phyloP scores from a whole-genome alignment of 1,140 invertebrate genomes.

The Zophobas atratus region DNA sequence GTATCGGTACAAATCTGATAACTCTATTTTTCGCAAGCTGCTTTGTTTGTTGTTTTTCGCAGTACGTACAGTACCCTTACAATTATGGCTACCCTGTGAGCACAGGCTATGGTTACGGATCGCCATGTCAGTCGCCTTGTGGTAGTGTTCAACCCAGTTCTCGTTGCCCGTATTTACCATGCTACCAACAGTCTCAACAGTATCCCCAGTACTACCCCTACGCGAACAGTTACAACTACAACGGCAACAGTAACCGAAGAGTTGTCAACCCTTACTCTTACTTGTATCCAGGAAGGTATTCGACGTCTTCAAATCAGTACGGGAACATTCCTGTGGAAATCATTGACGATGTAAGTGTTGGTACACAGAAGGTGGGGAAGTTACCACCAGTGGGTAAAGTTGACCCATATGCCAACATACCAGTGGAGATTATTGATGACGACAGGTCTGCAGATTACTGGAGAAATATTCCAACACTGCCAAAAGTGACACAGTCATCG shows the following conservation, averaged over 20 bases:
- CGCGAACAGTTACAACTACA: background rate
- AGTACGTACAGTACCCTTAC: constrained; percentile 5
- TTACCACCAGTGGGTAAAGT: background rate
- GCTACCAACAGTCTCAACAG: constrained; percentile 3
- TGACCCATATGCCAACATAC: constrained; percentile 25
- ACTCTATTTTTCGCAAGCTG: background rate
- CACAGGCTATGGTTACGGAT: constrained; percentile 5
- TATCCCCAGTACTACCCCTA: background rate
- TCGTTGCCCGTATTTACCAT: constrained; percentile 28
- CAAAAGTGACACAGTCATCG: constrained; percentile 1
- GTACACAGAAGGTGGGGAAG: background rate
- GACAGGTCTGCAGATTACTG: constrained; percentile 14
- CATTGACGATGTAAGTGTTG: constrained; percentile 9
- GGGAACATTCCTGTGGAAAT: constrained; percentile 25
- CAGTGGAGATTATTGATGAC: constrained; percentile 29
- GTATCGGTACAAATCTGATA: constrained; percentile 1
- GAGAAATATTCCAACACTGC: constrained; percentile 9
- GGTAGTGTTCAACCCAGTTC: constrained; percentile 12
- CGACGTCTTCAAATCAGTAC: background rate
- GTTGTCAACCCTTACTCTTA: background rate
- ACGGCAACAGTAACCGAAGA: background rate
- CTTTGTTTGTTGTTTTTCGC: constrained; percentile 5
- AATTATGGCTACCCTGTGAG: constrained; percentile 10
- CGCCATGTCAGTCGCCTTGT: constrained; percentile 20
- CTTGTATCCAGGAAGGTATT: background rate